Base-by-base conservation (phyloP, 2,113 vertebrate genomes). In the Recurvirostra avosetta region DNA sequence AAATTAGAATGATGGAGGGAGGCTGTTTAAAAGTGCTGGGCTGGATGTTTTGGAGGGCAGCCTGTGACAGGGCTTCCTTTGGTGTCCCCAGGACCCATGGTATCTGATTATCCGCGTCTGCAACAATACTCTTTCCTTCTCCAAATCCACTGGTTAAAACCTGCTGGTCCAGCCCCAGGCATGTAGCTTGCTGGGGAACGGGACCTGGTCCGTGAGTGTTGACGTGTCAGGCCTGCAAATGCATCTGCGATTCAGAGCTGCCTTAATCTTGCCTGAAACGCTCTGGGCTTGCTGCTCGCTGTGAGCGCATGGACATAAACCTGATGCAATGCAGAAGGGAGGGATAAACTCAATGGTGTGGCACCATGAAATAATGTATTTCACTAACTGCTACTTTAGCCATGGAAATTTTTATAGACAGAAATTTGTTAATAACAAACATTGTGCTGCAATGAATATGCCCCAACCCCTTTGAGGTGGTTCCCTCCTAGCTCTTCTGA, bases 391-490 rank as follows among this genome's bases (percentile, higher is more conserved):
- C 40, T 61, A 78, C 70, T 85, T 78, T 15, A 61, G 56, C 30
- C 36, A 8, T 1, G 30, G 73, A 49, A 26, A 32, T 26, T 74
- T 81, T 77, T 70, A 40, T 16, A 47, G 73, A 27, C 88, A 58
- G 74, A 27, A 66, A 52, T 34, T 52, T 29, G 12, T 29, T 63
- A 43, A 77, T 66, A 77, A 50, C 17, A 27, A 85, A 5, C 0
- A 0, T 13, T 47, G 21, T 2, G 2, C 61, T 7, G n/a, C 38
- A 25, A 17, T 5, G n/a, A 49, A 49, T 4, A 3, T 8, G 59
- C 12, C 38, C 66, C 32, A 12, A 1, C 12, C 23, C 30, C 29
- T 45, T 20, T 19, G 38, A 70, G 27, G 12, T 34, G 38, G 27
- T 16, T 75, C n/a, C 13, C 12, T 58, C 5, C 1, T 10, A 27